Evolutionary conservation across 53 echinoderm and acorn worm species (phyloP), one percentile per base, ranked within the genome.

Genomic region (Crossaster papposus): DNA sequence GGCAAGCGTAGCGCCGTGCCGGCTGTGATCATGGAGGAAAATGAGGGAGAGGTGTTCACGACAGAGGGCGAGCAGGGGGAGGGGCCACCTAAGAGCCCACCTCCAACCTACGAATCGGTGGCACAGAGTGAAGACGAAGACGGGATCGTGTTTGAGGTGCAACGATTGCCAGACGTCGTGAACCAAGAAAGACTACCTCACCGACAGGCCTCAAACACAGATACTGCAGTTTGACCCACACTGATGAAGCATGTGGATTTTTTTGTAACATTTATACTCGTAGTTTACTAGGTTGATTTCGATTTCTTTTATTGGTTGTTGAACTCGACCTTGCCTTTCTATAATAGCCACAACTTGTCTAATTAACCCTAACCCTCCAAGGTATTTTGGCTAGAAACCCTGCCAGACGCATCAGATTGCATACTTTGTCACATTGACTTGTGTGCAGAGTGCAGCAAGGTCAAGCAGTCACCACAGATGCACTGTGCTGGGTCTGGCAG

Each of bases 41-140:
- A 82, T 72, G 37, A 89, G 90, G 37, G 83, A 34, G 68, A 85
- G 18, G 75, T 82, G 34, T 64, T 81, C 44, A 37, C 18, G 33
- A 24, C 74, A 30, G 70, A 51, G 26, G 83, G 79, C 36, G 33
- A 26, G 52, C 44, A 81, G 55, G 33, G 36, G 52, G 63, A 81
- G 4, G 54, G 70, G 51, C 55, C 86, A 75, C 96, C 96, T 1
- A 30, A 90, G 77, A 93, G 94, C 35, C 96, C 96, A 4, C 96
- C 96, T 30, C 96, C 96, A 0, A 86, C 94, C 0, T 96, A 94
- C 36, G 94, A 94, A 37, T 64, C 91, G 20, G 96, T 96, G 2
- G 86, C 94, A 22, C 71, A 88, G 30, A 90, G 85, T 17, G 83
- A 83, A 28, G 93, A 93, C 75, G 38, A 94, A 20, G 88, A 86